Percentiles rank a stretch among this genome's conserved stretches.
These are phyloP conservation scores for Climacteris rufus DNA, from an alignment of 2,113 vertebrate species.

Conservation along the genomic window DNA sequence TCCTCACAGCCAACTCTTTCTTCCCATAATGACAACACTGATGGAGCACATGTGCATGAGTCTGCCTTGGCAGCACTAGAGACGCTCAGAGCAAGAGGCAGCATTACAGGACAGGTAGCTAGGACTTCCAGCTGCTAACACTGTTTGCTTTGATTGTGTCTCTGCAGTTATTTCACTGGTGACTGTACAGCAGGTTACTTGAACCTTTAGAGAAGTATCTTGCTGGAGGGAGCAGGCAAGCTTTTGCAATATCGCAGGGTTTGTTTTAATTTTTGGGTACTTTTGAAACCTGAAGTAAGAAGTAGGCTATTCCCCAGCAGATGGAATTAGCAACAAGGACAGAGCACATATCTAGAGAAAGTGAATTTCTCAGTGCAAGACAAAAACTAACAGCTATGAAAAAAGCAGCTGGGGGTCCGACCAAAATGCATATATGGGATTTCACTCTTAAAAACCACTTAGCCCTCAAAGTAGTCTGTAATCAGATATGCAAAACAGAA, in stretches of 20 bases:
- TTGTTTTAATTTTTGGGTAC: neutral
- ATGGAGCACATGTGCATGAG: rapidly evolving
- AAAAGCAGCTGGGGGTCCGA: neutral
- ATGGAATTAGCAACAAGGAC: neutral
- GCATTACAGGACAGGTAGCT: neutral
- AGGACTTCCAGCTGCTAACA: neutral
- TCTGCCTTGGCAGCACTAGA: neutral
- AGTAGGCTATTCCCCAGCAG: neutral
- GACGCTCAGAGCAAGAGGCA: neutral
- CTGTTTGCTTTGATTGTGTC: neutral
- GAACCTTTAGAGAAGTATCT: neutral
- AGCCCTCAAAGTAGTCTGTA: neutral
- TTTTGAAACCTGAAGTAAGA: neutral
- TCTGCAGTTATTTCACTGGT: neutral
- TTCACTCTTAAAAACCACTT: neutral
- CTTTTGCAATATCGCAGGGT: neutral
- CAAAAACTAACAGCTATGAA: neutral
- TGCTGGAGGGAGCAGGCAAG: neutral
- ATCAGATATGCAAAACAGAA: neutral
- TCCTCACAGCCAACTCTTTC: neutral
- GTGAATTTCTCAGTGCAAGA: neutral
- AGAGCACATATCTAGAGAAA: neutral
- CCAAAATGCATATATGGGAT: neutral
- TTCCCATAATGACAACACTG: rapidly evolving
- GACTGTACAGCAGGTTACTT: neutral